Conservation (phyloP, 1,140 invertebrate species). For the Eupristina koningsbergeri region DNA sequence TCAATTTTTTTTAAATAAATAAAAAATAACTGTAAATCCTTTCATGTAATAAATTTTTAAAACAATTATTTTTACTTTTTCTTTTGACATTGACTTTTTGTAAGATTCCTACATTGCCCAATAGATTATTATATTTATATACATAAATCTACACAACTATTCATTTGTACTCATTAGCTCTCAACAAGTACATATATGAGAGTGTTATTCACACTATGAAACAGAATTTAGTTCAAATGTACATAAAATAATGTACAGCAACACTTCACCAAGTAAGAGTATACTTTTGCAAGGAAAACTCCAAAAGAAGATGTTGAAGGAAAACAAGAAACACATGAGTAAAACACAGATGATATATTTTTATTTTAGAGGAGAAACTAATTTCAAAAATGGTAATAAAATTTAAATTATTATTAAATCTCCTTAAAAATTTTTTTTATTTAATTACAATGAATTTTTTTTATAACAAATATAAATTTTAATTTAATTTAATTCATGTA, state of each 20-base stretch:
- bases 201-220: not conserved
- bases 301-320: constrained; percentile 37
- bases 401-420: not conserved
- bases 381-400: too few relatives aligned
- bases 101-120: too few relatives aligned
- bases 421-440: not conserved
- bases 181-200: not conserved
- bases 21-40: too few relatives aligned
- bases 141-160: too few relatives aligned
- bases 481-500: too few relatives aligned
- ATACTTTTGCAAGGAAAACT: constrained; percentile 22
- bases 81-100: too few relatives aligned
- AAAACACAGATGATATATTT: not conserved
- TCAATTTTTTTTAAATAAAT: too few relatives aligned
- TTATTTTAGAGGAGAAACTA: too few relatives aligned
- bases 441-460: not conserved
- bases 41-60: too few relatives aligned
- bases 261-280: not conserved
- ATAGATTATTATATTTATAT: too few relatives aligned
- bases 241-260: not conserved
- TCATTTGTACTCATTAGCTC: not conserved
- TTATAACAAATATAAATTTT: not conserved
- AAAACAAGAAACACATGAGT: constrained; percentile 2
- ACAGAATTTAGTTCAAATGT: constrained; percentile 3
- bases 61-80: too few relatives aligned